These are phyloP conservation scores for Dipodomys merriami DNA, from an alignment of 2,113 vertebrate genomes.

Conservation along the genomic window DNA sequence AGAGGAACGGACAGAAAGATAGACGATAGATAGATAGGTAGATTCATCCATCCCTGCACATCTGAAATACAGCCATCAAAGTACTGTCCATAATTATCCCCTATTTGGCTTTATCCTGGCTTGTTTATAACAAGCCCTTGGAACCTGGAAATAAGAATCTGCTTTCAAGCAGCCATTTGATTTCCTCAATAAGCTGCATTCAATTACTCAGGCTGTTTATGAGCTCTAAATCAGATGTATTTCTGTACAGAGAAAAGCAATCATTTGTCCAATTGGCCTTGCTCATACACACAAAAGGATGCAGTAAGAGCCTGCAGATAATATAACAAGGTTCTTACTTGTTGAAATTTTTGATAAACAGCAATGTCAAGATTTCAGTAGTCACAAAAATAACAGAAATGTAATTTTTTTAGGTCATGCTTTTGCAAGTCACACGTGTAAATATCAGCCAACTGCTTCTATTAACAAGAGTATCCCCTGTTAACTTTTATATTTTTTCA, in stretches of 20 bases:
- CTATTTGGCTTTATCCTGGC: slow-evolving; percentile 34
- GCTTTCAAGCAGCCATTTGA: slow-evolving; percentile 55
- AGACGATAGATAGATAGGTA: background rate
- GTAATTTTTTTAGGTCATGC: slow-evolving; percentile 63
- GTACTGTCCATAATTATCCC: slow-evolving; percentile 44
- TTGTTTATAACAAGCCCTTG: slow-evolving; percentile 52
- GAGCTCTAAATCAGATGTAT: slow-evolving; percentile 41
- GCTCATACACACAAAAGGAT: background rate
- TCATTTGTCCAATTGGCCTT: slow-evolving; percentile 46
- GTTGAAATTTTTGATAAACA: slow-evolving; percentile 43
- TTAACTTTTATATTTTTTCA: slow-evolving; percentile 20
- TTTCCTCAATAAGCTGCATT: slow-evolving; percentile 56
- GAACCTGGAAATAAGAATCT: slow-evolving; percentile 56
- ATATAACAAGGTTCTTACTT: slow-evolving; percentile 1
- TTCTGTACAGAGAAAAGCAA: slow-evolving; percentile 55
- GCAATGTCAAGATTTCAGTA: background rate
- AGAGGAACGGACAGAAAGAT: too few relatives aligned
- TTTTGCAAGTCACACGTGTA: background rate
- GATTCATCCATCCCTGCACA: background rate
- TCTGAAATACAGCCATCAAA: slow-evolving; percentile 49
- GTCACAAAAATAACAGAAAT: slow-evolving; percentile 21
- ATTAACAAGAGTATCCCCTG: fast-evolving
- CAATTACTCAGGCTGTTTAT: slow-evolving; percentile 28
- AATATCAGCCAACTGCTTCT: slow-evolving; percentile 5
- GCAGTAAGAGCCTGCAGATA: slow-evolving; percentile 34